Conservation (phyloP, 2,113 vertebrate species). For the Pseudorhombus dupliciocellatus region DNA sequence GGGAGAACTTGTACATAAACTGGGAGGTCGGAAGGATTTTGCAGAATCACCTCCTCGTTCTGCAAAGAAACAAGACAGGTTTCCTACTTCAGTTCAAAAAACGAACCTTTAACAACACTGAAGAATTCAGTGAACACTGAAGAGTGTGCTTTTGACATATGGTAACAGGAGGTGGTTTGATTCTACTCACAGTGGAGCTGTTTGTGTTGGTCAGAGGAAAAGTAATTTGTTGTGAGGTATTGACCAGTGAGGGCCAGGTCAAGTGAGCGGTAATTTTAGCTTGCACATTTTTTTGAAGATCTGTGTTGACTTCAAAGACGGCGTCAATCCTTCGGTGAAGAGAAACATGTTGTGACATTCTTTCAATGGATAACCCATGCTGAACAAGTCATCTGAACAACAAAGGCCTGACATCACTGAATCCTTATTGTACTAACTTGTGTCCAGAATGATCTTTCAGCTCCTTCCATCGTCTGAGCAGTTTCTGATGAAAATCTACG, state of each 20-base stretch:
- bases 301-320: slow-evolving; percentile 95
- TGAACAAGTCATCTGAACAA: neutral
- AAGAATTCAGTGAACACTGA: neutral
- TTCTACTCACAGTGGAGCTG: slow-evolving; percentile 92
- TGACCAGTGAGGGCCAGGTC: slow-evolving; percentile 92
- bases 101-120: neutral
- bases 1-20: slow-evolving; percentile 92
- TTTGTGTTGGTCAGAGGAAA: slow-evolving; percentile 97
- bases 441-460: slow-evolving; percentile 87
- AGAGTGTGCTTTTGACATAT: neutral
- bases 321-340: slow-evolving; percentile 82
- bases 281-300: slow-evolving; percentile 93
- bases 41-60: slow-evolving; percentile 92
- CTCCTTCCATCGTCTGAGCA: slow-evolving; percentile 90
- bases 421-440: slow-evolving; percentile 75
- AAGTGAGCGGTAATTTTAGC: slow-evolving; percentile 90
- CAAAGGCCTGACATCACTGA: neutral
- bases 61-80: slow-evolving; percentile 59
- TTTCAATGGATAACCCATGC: slow-evolving; percentile 1
- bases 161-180: slow-evolving; percentile 12
- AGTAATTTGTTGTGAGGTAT: slow-evolving; percentile 83
- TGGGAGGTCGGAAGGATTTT: slow-evolving; percentile 93
- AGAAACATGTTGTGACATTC: slow-evolving; percentile 10
- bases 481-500: slow-evolving; percentile 90
- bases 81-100: neutral